Conservation (phyloP, 2,797 vertebrate species). For the Coregonus ussuriensis region DNA sequence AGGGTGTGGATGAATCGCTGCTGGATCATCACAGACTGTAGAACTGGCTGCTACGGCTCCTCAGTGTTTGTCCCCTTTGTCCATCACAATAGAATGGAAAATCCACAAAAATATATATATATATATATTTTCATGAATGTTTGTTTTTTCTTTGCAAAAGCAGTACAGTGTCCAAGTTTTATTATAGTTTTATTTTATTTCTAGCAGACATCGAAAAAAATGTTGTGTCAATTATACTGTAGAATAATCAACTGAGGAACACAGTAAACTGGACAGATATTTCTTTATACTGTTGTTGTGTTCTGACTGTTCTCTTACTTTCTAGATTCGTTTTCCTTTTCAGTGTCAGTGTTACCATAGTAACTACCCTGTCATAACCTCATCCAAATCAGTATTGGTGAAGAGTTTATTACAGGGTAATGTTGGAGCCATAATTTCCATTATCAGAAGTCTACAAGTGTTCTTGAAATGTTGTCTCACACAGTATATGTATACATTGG, state of each 20-base stretch:
- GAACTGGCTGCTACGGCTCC: slow-evolving; percentile 71
- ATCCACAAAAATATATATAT: neutral
- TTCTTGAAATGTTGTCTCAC: slow-evolving; percentile 7
- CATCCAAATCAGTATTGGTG: slow-evolving; percentile 26
- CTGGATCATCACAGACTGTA: slow-evolving; percentile 52
- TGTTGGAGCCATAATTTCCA: slow-evolving; percentile 1
- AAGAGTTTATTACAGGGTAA: slow-evolving; percentile 14
- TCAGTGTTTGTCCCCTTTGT: slow-evolving; percentile 35
- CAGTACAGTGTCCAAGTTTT: slow-evolving; percentile 36
- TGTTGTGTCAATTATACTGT: slow-evolving; percentile 44
- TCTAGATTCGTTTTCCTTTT: slow-evolving; percentile 1
- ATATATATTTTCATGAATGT: slow-evolving; percentile 28
- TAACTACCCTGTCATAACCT: slow-evolving; percentile 43
- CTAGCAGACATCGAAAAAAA: slow-evolving; percentile 18
- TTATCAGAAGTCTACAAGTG: neutral
- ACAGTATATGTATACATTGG: neutral
- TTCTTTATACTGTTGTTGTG: slow-evolving; percentile 41
- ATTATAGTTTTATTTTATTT: slow-evolving; percentile 41
- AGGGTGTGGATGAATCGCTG: slow-evolving; percentile 24
- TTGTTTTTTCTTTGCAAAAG: slow-evolving; percentile 46
- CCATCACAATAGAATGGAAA: slow-evolving; percentile 35
- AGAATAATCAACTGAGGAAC: slow-evolving; percentile 47
- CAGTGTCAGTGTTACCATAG: slow-evolving; percentile 40
- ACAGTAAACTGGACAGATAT: slow-evolving; percentile 33
- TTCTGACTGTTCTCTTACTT: slow-evolving; percentile 43